Base-by-base conservation (phyloP, 1,140 invertebrate genomes). In the Cotesia chilonis region DNA sequence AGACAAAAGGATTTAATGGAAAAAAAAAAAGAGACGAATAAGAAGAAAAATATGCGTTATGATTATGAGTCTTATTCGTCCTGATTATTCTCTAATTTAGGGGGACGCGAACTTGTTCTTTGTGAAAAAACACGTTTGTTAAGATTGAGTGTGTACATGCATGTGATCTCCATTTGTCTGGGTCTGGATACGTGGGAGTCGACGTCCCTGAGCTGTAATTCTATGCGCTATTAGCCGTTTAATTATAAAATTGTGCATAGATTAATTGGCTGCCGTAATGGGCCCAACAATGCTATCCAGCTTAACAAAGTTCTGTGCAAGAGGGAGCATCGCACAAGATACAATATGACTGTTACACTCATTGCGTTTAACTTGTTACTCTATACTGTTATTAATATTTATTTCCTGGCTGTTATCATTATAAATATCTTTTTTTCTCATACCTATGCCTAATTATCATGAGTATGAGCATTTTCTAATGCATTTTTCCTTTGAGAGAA, bases 171-270 rank as follows among this genome's bases (percentile, higher is more conserved):
- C 10, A 41, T 69, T 20, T 47, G 41, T n/a, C 54, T 52, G 47
- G 7, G 47, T 52, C 47, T 55, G 17, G 12, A 68, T 81, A 81
- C 84, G 86, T 87, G 84, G 84, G 84, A 87, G 84, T 84, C 68
- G 71, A 74, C 80, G 82, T 80, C 82, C 83, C 81, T 82, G 83
- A 80, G 78, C 78, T 82, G 80, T 81, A 84, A 84, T 86, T 86
- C 84, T 82, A 87, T 85, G 83, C 83, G 79, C 80, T 82, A 87
- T 87, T 86, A 87, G 85, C 80, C 81, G 77, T 85, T 86, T 87
- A 85, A 87, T 86, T 87, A 86, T 85, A 82, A 87, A 86, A 85
- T 85, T 85, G 82, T 82, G 84, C 83, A 82, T 85, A 84, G 81
- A 87, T 86, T 87, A 87, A 86, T 86, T 87, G 85, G 82, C 82